Percentiles rank a stretch among this genome's conserved stretches.
Evolutionary conservation across 2,113 vertebrate species (phyloP).

Genomic region (Ciconia boyciana): DNA sequence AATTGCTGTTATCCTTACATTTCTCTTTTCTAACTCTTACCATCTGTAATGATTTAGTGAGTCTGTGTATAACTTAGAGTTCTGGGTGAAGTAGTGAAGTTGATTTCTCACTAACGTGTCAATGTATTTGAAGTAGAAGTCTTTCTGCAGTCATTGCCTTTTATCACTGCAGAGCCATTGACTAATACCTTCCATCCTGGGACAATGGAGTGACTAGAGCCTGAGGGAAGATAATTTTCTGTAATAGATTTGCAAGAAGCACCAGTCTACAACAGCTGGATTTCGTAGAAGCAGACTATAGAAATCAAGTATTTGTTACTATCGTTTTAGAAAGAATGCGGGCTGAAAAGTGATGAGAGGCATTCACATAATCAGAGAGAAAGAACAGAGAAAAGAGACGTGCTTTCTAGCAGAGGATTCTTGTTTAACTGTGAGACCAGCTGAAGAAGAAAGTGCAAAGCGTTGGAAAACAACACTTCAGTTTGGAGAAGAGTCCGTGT

Average conservation of each 20-base stretch:
- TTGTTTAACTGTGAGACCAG: neutral
- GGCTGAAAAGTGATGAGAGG: neutral
- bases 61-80: neutral
- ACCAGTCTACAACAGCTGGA: neutral
- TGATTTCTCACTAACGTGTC: neutral
- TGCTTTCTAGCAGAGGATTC: neutral
- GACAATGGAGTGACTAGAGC: neutral
- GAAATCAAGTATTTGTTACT: neutral
- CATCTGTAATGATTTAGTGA: neutral
- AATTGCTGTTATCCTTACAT: neutral
- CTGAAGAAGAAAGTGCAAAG: neutral
- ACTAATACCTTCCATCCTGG: neutral
- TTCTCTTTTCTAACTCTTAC: neutral
- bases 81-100: slow-evolving; percentile 13
- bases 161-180: neutral
- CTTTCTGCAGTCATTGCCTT: neutral
- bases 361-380: neutral
- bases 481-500: neutral
- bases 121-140: neutral
- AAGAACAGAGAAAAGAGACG: neutral
- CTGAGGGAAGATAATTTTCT: neutral
- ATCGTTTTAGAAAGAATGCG: neutral
- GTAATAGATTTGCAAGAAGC: neutral
- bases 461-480: neutral
- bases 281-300: neutral